Evolutionary conservation across 2,113 vertebrate species (phyloP).

Genomic region (Desmodus rotundus): DNA sequence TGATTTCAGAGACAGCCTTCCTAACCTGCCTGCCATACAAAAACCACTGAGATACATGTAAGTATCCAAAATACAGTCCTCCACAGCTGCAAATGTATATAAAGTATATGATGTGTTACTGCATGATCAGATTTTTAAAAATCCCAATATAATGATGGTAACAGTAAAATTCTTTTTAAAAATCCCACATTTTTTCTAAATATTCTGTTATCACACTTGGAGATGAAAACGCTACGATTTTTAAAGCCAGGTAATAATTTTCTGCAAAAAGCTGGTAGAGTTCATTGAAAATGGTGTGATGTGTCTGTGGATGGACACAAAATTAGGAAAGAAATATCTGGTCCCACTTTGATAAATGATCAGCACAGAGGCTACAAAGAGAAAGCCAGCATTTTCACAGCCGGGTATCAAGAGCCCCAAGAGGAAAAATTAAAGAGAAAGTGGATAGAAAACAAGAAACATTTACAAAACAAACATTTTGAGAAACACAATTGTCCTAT

Average conservation of each 20-base stretch:
- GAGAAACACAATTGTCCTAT: background rate
- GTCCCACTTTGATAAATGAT: constrained; percentile 1
- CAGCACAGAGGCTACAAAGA: constrained; percentile 18
- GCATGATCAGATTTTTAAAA: background rate
- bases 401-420: constrained; percentile 29
- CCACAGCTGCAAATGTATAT: background rate
- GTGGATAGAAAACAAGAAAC: constrained; percentile 1
- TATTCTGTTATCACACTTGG: background rate
- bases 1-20: background rate
- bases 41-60: background rate
- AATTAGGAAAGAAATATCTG: background rate
- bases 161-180: background rate
- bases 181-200: background rate
- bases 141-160: background rate
- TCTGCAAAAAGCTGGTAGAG: background rate
- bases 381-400: constrained; percentile 22
- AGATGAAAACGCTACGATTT: background rate
- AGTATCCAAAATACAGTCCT: background rate
- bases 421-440: background rate
- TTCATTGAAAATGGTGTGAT: background rate
- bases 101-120: background rate
- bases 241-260: constrained; percentile 29
- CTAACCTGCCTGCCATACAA: background rate
- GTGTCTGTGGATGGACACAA: background rate
- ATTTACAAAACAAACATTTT: background rate